Base-by-base conservation (phyloP, 2,113 vertebrate genomes). In the Todiramphus chloris region DNA sequence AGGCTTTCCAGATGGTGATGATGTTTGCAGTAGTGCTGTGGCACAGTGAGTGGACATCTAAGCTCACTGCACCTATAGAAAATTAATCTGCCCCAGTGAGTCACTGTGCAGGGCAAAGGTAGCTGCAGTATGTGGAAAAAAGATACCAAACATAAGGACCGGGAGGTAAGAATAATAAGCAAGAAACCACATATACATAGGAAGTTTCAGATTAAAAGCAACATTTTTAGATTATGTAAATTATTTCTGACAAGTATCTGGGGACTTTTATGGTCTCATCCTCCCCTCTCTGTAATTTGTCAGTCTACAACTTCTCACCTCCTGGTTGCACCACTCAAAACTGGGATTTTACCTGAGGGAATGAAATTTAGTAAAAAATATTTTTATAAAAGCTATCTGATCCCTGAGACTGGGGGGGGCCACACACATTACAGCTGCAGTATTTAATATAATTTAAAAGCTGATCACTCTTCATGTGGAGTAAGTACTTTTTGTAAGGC, bases 381-480 rank as follows among this genome's bases (percentile, higher is more conserved):
- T 41, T 75, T 94, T 77, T 80, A 43, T 51, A 44, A 24, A 85
- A 64, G 25, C 16, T 27, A 51, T 66, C 24, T 83, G 85, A 90
- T 96, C 66, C 35, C 53, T 39, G 64, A 55, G 48, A 15, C 39
- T 82, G 30, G 24, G 63, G 64, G 31, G 60, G 35, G 14, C 7
- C 37, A 37, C 37, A 37, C 50, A 59, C 85, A 72, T 73, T 89
- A 79, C 83, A 83, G 23, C 78, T 93, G 81, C 53, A 53, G 37
- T 83, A 91, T 89, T 90, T 94, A 79, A 93, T 93, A 93, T n/a
- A 89, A 93, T 97, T 94, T 93, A 97, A 92, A 43, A 92, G 58
- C 58, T 83, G 88, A 91, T 94, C 97, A 92, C 64, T 27, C 19
- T 64, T 19, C 44, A 56, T 76, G 39, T 83, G 76, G 66, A 96